Percentiles rank a stretch among this genome's conserved stretches.
Evolutionary conservation across 2,888 invertebrate genomes (phyloP).

Genomic region (Apodemia zela): DNA sequence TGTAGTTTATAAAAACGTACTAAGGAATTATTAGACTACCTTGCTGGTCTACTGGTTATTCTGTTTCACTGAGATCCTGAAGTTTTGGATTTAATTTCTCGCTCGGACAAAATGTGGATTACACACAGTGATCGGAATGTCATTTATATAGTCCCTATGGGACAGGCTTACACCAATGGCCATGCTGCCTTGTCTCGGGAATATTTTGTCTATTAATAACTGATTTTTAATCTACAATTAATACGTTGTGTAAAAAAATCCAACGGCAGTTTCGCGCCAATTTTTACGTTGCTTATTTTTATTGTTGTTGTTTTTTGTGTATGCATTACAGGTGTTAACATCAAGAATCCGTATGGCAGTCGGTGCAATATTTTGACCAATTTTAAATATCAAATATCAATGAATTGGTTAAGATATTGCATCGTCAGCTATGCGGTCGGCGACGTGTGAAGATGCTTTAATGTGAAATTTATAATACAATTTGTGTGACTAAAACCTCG

Average conservation of each 20-base stretch:
- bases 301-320: conserved; percentile 11
- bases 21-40: too few relatives aligned
- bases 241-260: neutral
- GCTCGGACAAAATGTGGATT: too few relatives aligned
- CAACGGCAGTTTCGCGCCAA: conserved; percentile 1
- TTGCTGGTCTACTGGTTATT: too few relatives aligned
- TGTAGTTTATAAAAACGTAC: too few relatives aligned
- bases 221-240: neutral
- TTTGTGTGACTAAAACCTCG: neutral
- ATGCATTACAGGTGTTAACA: conserved; percentile 25
- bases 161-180: too few relatives aligned
- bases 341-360: conserved; percentile 56
- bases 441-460: conserved; percentile 41
- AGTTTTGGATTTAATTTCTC: too few relatives aligned
- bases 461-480: conserved; percentile 23
- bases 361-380: conserved; percentile 79
- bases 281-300: conserved; percentile 11
- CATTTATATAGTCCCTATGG: too few relatives aligned
- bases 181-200: too few relatives aligned
- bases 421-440: conserved; percentile 68
- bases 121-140: too few relatives aligned
- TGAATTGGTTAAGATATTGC: conserved; percentile 81
- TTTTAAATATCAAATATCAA: conserved; percentile 53
- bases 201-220: neutral
- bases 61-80: too few relatives aligned